Evolutionary conservation across 1,140 invertebrate genomes (phyloP).

Genomic region (Teleopsis dalmanni): DNA sequence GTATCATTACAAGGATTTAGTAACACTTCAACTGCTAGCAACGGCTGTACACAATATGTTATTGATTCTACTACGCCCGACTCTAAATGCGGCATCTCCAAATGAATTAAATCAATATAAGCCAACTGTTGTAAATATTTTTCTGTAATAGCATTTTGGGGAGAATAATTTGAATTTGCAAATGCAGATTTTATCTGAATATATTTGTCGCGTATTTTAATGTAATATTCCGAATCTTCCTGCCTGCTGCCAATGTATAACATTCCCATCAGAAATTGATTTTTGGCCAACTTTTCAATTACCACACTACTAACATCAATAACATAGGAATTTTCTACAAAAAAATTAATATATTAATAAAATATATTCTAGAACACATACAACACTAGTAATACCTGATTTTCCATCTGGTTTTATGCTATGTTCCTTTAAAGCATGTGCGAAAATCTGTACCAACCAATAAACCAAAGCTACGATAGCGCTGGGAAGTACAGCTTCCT

Average conservation of each 20-base stretch:
- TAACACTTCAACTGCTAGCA: constrained; percentile 65
- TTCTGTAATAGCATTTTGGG: constrained; percentile 18
- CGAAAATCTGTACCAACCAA: constrained; percentile 76
- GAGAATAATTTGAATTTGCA: constrained; percentile 29
- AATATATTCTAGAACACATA: not conserved
- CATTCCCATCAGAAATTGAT: constrained; percentile 72
- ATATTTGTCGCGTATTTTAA: constrained; percentile 29
- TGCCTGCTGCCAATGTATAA: constrained; percentile 68
- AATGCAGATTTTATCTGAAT: constrained; percentile 31
- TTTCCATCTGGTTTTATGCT: constrained; percentile 46
- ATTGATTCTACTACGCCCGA: constrained; percentile 51
- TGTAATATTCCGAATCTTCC: constrained; percentile 50
- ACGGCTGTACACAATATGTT: constrained; percentile 65
- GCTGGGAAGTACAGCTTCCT: constrained; percentile 68
- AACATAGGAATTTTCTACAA: constrained; percentile 52
- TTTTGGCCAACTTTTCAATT: constrained; percentile 61
- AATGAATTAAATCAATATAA: constrained; percentile 32
- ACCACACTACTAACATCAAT: constrained; percentile 63
- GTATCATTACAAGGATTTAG: constrained; percentile 70
- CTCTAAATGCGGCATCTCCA: constrained; percentile 29
- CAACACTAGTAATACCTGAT: not conserved
- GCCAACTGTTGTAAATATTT: constrained; percentile 33
- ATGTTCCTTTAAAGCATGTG: constrained; percentile 51
- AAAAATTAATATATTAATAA: constrained; percentile 16
- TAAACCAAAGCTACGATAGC: constrained; percentile 67